phyloP scores from a whole-genome alignment of 2,888 invertebrate genomes.

The Amblyjoppa fuscipennis region DNA sequence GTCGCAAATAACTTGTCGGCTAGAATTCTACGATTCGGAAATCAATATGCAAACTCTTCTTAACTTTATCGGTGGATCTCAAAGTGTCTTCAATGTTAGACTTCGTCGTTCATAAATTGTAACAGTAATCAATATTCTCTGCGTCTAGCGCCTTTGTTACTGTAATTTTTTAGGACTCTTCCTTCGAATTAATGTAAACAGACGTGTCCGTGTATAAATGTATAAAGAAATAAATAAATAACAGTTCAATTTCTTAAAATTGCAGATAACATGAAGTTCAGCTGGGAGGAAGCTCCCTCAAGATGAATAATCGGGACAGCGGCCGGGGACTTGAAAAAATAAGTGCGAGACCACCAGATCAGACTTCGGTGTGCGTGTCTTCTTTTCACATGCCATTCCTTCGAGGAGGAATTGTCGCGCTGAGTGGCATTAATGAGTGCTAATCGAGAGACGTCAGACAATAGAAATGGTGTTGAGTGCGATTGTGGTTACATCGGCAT shows the following conservation, averaged over 20 bases:
- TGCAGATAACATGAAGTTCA: conserved; percentile 33
- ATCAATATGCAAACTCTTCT: too few relatives aligned
- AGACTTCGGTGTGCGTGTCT: conserved; percentile 55
- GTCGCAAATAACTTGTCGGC: too few relatives aligned
- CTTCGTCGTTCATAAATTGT: too few relatives aligned
- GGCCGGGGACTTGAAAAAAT: conserved; percentile 74
- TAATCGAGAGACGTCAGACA: conserved; percentile 12
- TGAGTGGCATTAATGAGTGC: conserved; percentile 29
- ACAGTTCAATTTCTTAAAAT: neutral
- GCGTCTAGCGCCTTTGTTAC: too few relatives aligned
- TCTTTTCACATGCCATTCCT: neutral
- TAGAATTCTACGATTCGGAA: too few relatives aligned
- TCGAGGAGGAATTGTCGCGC: conserved; percentile 28
- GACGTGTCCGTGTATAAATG: too few relatives aligned
- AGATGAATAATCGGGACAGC: conserved; percentile 72
- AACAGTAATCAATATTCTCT: too few relatives aligned
- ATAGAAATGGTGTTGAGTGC: conserved; percentile 90
- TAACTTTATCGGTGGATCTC: too few relatives aligned
- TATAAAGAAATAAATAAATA: neutral
- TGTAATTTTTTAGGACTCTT: too few relatives aligned
- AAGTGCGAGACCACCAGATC: conserved; percentile 74
- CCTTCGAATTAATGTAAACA: too few relatives aligned
- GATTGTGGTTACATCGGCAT: conserved; percentile 91
- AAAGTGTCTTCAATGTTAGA: too few relatives aligned
- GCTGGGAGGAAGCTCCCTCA: neutral